Percentiles rank a stretch among this genome's conserved stretches.
Evolutionary conservation across 2,113 vertebrate species (phyloP).

Genomic region (Fulmarus glacialis): DNA sequence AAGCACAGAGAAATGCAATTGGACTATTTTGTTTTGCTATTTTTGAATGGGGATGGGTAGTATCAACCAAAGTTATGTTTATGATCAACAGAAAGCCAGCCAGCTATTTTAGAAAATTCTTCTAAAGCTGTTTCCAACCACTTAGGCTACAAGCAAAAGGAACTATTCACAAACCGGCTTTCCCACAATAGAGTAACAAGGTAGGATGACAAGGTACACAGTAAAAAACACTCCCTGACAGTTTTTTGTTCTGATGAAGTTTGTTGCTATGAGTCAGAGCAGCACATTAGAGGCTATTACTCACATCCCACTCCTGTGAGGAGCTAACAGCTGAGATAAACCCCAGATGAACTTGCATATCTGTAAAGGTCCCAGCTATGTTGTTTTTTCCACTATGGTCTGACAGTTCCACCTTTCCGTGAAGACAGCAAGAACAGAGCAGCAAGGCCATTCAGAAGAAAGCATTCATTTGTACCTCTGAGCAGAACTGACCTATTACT

Average conservation of each 20-base stretch:
- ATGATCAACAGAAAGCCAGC: neutral
- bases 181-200: neutral
- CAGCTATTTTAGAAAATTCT: neutral
- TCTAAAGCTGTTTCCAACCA: neutral
- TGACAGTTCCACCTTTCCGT: neutral
- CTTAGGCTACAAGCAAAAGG: neutral
- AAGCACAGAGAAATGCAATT: neutral
- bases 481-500: neutral
- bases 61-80: neutral
- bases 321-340: neutral
- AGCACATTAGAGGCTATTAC: neutral
- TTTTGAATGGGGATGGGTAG: neutral
- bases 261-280: slow-evolving; percentile 15
- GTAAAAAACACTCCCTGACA: neutral
- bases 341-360: neutral
- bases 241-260: neutral
- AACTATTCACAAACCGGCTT: neutral
- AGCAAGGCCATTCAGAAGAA: neutral
- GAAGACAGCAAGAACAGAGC: neutral
- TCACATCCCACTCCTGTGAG: neutral
- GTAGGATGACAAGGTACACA: neutral
- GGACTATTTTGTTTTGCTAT: neutral
- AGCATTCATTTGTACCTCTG: neutral
- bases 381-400: neutral
- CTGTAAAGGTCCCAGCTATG: neutral